Conservation (phyloP, 1,140 invertebrate genomes). For the Megalopta genalis region DNA sequence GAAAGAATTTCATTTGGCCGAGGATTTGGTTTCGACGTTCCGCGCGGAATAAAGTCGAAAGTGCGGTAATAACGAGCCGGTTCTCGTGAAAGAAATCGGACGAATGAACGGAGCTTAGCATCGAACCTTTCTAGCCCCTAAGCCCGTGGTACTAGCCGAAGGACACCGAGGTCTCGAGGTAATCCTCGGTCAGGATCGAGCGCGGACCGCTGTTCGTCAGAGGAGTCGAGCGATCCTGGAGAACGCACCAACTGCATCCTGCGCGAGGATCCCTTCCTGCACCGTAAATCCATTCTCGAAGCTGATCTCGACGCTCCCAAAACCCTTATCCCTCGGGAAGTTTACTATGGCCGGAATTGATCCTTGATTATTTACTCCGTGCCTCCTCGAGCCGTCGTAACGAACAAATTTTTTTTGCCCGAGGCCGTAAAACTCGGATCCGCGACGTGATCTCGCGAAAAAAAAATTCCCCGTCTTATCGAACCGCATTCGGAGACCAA, state of each 20-base stretch:
- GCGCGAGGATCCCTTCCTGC: background rate
- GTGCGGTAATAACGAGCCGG: background rate
- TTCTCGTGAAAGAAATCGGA: background rate
- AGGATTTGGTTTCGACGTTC: too few species aligned
- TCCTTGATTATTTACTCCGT: constrained; percentile 2
- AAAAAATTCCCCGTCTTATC: too few species aligned
- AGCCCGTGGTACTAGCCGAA: background rate
- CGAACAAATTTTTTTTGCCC: background rate
- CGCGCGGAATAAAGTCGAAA: background rate
- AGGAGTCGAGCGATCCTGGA: background rate
- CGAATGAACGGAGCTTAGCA: background rate
- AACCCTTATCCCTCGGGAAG: background rate
- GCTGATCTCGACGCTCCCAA: background rate
- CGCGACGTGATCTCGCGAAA: too few species aligned
- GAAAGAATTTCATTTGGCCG: background rate
- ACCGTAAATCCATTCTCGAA: constrained; percentile 27
- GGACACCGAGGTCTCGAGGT: background rate
- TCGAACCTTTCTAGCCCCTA: background rate
- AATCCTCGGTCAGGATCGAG: constrained; percentile 11
- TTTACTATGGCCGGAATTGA: background rate
- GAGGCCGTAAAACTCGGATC: too few species aligned
- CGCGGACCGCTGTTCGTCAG: background rate
- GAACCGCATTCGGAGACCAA: too few species aligned
- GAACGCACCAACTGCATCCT: background rate
- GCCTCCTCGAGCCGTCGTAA: background rate